Base-by-base conservation (phyloP, 2,797 vertebrate species). In the Benthosema pterotum region DNA sequence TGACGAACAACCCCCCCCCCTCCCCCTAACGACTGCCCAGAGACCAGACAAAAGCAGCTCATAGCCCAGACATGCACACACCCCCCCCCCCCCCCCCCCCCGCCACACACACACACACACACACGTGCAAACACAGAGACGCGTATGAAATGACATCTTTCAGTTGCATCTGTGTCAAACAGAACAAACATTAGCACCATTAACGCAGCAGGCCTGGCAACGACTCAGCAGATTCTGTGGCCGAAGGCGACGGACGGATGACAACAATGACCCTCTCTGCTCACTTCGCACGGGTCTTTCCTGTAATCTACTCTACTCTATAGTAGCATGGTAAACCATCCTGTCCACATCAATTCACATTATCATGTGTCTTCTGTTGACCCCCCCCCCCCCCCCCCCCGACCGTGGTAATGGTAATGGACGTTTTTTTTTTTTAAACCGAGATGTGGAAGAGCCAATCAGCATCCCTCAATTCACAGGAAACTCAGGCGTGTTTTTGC, bases 101-200 rank as follows among this genome's bases (percentile, higher is more conserved):
- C 38, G 18, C 38, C 38, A 57, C 38, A 11, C 16, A 19, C 7
- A 58, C 15, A 22, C 42, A 46, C 56, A 53, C 56, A 77, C 61
- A 71, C 52, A 50, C 28, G 15, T 45, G 18, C 66, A 56, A 46
- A 73, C 53, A 62, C 42, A 64, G 11, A 14, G 19, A 65, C 43
- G 68, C 72, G 22, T 59, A 71, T 67, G 52, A 71, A 76, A 74
- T 50, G 61, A 78, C 69, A 72, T 55, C 46, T 66, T 57, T 67
- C 15, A 58, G 64, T 46, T n/a, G 18, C 1, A 38, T 38, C 0
- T 19, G 46, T 1, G 51, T 42, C 32, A 72, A 75, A 71, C 70
- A 67, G 50, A 59, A 60, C 42, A 51, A 45, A 14, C 5, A 11
- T 62, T 65, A 49, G 62, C 58, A n/a, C n/a, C n/a, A 50, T 49